phyloP scores from a whole-genome alignment of 2,797 vertebrate species.

The Adrianichthys oophorus region DNA sequence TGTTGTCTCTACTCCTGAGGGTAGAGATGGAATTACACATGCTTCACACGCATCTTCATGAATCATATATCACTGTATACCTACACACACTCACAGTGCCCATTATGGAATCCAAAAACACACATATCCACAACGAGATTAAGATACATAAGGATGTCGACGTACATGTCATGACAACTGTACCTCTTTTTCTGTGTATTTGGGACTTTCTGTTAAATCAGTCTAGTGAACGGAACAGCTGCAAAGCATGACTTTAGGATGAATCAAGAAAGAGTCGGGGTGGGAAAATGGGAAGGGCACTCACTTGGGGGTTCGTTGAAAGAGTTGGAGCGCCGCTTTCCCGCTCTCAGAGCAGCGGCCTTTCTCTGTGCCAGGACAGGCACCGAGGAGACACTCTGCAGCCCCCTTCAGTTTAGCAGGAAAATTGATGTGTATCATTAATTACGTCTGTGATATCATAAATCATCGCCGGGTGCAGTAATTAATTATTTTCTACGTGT shows the following conservation, averaged over 20 bases:
- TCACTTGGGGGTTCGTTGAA: conserved; percentile 33
- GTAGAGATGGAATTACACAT: conserved; percentile 80
- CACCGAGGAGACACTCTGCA: conserved; percentile 53
- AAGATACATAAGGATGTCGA: conserved; percentile 58
- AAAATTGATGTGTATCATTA: conserved; percentile 98
- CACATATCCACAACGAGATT: conserved; percentile 25
- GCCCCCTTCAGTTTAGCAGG: conserved; percentile 90
- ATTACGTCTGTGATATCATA: conserved; percentile 97
- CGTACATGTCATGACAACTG: conserved; percentile 67
- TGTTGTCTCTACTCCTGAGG: conserved; percentile 84
- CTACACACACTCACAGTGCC: conserved; percentile 66
- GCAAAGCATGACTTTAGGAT: conserved; percentile 18
- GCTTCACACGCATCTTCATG: conserved; percentile 80
- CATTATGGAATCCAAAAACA: conserved; percentile 59
- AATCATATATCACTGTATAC: conserved; percentile 83
- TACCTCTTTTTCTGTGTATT: conserved; percentile 62
- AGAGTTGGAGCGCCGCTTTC: conserved; percentile 52
- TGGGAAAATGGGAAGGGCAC: conserved; percentile 33
- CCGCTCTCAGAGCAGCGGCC: conserved; percentile 67
- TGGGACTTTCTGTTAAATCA: conserved; percentile 49
- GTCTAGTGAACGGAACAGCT: conserved; percentile 35
- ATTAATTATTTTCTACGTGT: conserved; percentile 96
- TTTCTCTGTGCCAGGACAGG: conserved; percentile 73
- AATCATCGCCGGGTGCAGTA: conserved; percentile 90
- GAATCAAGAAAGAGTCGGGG: conserved; percentile 34